phyloP scores from a whole-genome alignment of 2,797 vertebrate genomes.

The Nasua narica region DNA sequence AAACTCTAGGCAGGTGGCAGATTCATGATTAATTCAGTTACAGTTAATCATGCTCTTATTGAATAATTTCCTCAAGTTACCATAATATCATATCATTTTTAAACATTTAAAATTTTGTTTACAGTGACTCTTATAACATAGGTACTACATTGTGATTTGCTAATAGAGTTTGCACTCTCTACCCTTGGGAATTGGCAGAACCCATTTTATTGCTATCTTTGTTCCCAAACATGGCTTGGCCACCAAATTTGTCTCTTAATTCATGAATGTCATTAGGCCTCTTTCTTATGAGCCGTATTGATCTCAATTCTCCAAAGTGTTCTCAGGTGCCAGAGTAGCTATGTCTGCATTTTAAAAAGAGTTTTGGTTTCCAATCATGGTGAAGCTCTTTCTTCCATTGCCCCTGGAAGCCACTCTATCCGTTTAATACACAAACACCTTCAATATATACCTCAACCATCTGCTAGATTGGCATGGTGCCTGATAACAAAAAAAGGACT shows the following conservation, averaged over 20 bases:
- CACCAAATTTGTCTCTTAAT: conserved; percentile 69
- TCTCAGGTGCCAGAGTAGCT: conserved; percentile 60
- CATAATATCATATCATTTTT: neutral
- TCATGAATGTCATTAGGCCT: conserved; percentile 72
- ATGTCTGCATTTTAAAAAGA: conserved; percentile 57
- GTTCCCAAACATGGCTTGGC: conserved; percentile 65
- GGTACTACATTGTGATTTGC: conserved; percentile 11
- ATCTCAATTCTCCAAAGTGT: conserved; percentile 54
- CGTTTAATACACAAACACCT: neutral
- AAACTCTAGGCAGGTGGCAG: neutral
- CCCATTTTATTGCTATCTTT: conserved; percentile 73
- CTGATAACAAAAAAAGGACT: conserved; percentile 10
- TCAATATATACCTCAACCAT: conserved; percentile 73
- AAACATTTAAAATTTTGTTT: conserved; percentile 39
- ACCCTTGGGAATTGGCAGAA: neutral
- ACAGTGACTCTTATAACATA: neutral
- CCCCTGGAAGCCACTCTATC: conserved; percentile 40
- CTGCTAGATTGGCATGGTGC: conserved; percentile 78
- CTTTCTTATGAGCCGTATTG: conserved; percentile 62
- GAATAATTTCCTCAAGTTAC: neutral
- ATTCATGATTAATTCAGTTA: conserved; percentile 23
- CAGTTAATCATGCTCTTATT: neutral
- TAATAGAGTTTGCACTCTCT: conserved; percentile 55
- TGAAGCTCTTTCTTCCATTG: conserved; percentile 17
- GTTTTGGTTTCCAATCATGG: neutral